These are phyloP conservation scores for Prochilodus magdalenae DNA, from an alignment of 2,113 vertebrate genomes.

Conservation along the genomic window DNA sequence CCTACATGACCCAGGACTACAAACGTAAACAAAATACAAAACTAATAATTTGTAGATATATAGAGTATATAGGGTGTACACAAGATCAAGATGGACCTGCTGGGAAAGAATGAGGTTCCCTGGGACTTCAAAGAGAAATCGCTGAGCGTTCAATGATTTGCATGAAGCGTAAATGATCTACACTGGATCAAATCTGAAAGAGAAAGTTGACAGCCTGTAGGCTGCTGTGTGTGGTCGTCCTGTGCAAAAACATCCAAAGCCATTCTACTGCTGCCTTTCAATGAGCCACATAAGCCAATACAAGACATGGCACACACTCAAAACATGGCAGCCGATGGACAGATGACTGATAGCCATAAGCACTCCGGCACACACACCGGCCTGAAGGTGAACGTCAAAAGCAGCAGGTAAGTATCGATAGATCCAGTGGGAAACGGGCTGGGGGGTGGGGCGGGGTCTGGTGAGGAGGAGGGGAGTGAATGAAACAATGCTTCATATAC, in stretches of 20 bases:
- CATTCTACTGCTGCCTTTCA: neutral
- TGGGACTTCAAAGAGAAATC: neutral
- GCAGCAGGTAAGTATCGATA: neutral
- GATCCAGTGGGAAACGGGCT: too few species aligned
- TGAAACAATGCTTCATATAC: neutral
- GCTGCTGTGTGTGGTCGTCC: slow-evolving; percentile 19
- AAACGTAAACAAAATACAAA: too few species aligned
- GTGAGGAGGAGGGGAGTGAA: neutral
- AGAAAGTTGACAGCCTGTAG: neutral
- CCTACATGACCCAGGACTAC: too few species aligned
- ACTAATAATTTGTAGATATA: too few species aligned
- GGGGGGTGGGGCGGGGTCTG: too few species aligned
- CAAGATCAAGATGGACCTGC: too few species aligned
- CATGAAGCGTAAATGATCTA: neutral
- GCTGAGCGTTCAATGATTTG: neutral
- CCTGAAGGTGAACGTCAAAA: neutral
- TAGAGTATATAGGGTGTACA: too few species aligned
- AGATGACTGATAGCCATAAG: slow-evolving; percentile 18
- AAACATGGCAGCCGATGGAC: slow-evolving; percentile 22
- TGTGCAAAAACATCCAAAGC: slow-evolving; percentile 3
- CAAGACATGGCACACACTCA: slow-evolving; percentile 15
- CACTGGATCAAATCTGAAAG: neutral
- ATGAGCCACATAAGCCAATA: neutral
- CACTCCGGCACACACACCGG: neutral
- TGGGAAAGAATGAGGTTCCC: too few species aligned